Conservation (phyloP, 2,888 invertebrate species). For the Synanthedon myopaeformis region DNA sequence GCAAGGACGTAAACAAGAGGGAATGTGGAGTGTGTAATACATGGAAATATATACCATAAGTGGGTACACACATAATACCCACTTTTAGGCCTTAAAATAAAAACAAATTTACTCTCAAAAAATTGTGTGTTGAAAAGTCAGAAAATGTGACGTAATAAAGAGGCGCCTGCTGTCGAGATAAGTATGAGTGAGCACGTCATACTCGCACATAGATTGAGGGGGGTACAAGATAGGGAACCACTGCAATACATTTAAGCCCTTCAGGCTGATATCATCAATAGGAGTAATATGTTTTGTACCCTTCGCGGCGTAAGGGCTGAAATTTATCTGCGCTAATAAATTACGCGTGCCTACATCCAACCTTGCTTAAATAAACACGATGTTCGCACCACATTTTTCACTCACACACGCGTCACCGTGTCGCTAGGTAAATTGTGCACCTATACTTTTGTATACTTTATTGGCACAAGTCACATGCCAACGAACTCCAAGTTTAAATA, state of each 20-base stretch:
- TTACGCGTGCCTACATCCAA: conserved; percentile 31
- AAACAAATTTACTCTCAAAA: too few species aligned
- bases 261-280: conserved; percentile 35
- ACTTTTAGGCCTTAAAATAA: too few species aligned
- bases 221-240: conserved; percentile 5
- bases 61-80: too few species aligned
- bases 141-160: neutral
- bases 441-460: neutral
- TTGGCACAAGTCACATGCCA: too few species aligned
- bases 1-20: too few species aligned
- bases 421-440: conserved; percentile 1
- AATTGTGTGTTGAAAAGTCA: too few species aligned
- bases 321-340: conserved; percentile 59
- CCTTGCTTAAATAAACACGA: conserved; percentile 53
- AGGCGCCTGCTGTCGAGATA: neutral
- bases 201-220: neutral
- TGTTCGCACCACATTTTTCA: conserved; percentile 56
- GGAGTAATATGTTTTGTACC: conserved; percentile 29
- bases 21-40: too few species aligned
- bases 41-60: too few species aligned
- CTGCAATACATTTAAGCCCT: conserved; percentile 12
- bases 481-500: too few species aligned
- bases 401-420: conserved; percentile 22
- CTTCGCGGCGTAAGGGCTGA: conserved; percentile 30
- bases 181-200: neutral